These are phyloP conservation scores for Notarius quadriscutis DNA, from an alignment of 2,113 vertebrate species.

Conservation along the genomic window DNA sequence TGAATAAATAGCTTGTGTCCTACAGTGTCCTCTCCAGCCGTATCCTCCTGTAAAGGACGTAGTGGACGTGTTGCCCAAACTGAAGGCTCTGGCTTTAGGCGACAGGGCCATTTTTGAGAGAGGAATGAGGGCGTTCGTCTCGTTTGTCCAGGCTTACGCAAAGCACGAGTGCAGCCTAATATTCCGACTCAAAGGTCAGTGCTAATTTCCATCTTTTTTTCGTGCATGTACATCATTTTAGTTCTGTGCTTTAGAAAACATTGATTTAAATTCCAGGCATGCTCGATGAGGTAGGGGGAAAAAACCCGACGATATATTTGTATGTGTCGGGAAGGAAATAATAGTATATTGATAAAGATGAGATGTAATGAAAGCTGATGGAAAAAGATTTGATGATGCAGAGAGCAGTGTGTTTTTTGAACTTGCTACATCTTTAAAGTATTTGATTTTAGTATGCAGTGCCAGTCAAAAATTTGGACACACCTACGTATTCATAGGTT, in stretches of 20 bases:
- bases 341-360: neutral
- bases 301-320: neutral
- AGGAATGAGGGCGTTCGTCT: constrained; percentile 91
- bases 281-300: neutral
- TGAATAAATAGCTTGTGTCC: neutral
- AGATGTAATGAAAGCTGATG: neutral
- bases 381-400: neutral
- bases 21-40: constrained; percentile 88
- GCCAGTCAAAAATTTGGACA: too few relatives aligned
- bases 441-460: neutral
- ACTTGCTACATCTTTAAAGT: neutral
- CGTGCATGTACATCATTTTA: neutral
- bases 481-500: too few relatives aligned
- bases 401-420: too few relatives aligned
- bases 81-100: constrained; percentile 77
- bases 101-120: constrained; percentile 91
- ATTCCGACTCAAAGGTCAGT: constrained; percentile 89
- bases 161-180: constrained; percentile 95
- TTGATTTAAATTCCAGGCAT: neutral
- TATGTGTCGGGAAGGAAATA: neutral
- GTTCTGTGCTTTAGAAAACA: neutral
- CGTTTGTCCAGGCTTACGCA: constrained; percentile 86
- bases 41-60: constrained; percentile 71
- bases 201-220: neutral
- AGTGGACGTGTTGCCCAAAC: constrained; percentile 82